Conservation (phyloP, 2,797 vertebrate genomes). For the Cichlasoma orientale region DNA sequence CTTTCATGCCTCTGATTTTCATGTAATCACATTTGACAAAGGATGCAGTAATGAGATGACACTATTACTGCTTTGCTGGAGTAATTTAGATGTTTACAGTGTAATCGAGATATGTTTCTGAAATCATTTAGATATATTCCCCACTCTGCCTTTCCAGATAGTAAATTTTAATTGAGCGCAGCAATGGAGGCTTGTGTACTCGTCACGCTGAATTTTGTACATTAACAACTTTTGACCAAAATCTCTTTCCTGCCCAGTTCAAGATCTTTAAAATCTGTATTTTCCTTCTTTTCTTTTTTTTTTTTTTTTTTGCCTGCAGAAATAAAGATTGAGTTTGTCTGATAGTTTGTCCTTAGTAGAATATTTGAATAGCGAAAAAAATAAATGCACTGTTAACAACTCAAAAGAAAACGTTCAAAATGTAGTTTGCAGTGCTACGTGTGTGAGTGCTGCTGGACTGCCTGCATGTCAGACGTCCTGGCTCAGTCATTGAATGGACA, state of each 20-base stretch:
- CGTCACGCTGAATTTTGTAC: conserved; percentile 31
- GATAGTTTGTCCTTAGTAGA: conserved; percentile 7
- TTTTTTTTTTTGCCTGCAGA: conserved; percentile 3
- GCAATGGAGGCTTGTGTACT: conserved; percentile 7
- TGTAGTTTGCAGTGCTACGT: background rate
- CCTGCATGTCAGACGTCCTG: conserved; percentile 32
- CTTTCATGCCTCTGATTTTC: conserved; percentile 67
- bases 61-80: conserved; percentile 38
- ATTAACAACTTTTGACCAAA: conserved; percentile 55
- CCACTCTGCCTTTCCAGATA: conserved; percentile 37
- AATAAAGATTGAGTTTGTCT: conserved; percentile 21
- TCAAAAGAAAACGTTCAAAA: conserved; percentile 6
- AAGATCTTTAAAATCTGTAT: conserved; percentile 18
- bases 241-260: conserved; percentile 9
- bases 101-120: conserved; percentile 49
- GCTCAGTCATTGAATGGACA: background rate
- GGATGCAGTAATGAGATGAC: conserved; percentile 61
- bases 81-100: conserved; percentile 56
- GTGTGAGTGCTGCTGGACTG: background rate
- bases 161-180: conserved; percentile 38
- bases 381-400: conserved; percentile 24
- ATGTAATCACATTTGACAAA: conserved; percentile 56
- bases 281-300: background rate
- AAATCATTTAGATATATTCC: conserved; percentile 44
- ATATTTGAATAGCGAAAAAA: conserved; percentile 1